phyloP scores from a whole-genome alignment of 2,113 vertebrate genomes.

The Amblyopsis rosae region DNA sequence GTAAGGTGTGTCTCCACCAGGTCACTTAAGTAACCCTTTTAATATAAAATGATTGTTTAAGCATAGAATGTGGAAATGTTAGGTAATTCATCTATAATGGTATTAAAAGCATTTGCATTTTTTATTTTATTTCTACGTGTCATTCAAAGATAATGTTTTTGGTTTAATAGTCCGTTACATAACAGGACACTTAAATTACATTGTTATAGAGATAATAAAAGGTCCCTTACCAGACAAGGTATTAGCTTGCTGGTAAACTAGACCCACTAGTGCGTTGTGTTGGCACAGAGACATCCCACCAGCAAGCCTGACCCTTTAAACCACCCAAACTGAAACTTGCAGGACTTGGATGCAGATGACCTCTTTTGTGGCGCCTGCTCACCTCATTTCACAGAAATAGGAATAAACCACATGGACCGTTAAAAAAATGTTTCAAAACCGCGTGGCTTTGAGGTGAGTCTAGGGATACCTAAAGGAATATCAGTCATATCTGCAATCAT shows the following conservation, averaged over 20 bases:
- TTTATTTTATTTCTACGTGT: too few relatives aligned
- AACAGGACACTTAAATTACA: neutral
- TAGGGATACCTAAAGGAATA: neutral
- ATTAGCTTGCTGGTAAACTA: slow-evolving; percentile 7
- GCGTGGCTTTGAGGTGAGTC: slow-evolving; percentile 7
- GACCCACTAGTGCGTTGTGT: neutral
- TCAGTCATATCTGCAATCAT: too few relatives aligned
- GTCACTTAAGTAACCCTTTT: too few relatives aligned
- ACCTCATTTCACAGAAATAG: slow-evolving; percentile 27
- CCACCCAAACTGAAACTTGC: slow-evolving; percentile 24
- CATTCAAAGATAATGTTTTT: too few relatives aligned
- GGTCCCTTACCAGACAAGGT: slow-evolving; percentile 3
- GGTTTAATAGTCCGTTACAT: too few relatives aligned
- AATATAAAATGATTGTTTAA: too few relatives aligned
- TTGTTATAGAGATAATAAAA: slow-evolving; percentile 13
- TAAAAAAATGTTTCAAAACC: slow-evolving; percentile 26
- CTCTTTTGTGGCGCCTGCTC: slow-evolving; percentile 18
- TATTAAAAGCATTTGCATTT: too few relatives aligned
- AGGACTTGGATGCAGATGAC: slow-evolving; percentile 22
- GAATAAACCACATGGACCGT: slow-evolving; percentile 3
- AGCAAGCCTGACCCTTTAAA: slow-evolving; percentile 33
- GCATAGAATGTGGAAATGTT: too few relatives aligned
- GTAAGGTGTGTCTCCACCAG: slow-evolving; percentile 9
- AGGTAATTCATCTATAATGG: too few relatives aligned
- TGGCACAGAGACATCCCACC: slow-evolving; percentile 12